phyloP scores from a whole-genome alignment of 2,113 vertebrate species.

The Neolamprologus sp. region DNA sequence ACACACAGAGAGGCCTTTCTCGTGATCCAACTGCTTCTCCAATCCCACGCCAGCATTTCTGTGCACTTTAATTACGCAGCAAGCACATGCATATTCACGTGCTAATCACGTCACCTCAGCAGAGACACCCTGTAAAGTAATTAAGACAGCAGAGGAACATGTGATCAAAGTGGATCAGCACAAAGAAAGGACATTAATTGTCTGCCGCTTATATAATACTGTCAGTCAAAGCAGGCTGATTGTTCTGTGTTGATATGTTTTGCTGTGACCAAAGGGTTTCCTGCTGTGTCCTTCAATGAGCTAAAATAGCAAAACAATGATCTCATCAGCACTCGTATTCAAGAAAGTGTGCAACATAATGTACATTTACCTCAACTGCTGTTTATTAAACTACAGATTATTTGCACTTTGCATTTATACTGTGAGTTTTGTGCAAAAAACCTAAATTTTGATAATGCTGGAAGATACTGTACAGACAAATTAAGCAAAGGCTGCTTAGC shows the following conservation, averaged over 20 bases:
- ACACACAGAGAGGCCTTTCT: conserved; percentile 70
- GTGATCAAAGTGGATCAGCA: not conserved
- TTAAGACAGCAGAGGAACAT: conserved; percentile 11
- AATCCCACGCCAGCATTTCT: conserved; percentile 55
- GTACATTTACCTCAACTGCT: not conserved
- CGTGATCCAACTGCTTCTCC: conserved; percentile 31
- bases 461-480: not conserved
- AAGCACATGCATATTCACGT: conserved; percentile 53
- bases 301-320: not conserved
- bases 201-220: conserved; percentile 4
- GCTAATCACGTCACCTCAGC: conserved; percentile 31
- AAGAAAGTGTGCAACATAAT: not conserved
- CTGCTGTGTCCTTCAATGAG: not conserved
- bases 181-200: not conserved
- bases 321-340: not conserved
- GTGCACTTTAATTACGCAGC: conserved; percentile 43
- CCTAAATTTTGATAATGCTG: not conserved
- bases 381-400: not conserved
- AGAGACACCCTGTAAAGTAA: conserved; percentile 2
- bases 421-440: not conserved
- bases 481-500: not conserved
- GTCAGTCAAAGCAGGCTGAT: not conserved
- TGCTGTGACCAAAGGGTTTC: not conserved
- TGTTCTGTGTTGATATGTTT: not conserved
- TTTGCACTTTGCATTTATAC: not conserved